Percentiles rank a stretch among this genome's conserved stretches.
Evolutionary conservation across 2,888 invertebrate genomes (phyloP).

Genomic region (Brachypalpus laphriformis): DNA sequence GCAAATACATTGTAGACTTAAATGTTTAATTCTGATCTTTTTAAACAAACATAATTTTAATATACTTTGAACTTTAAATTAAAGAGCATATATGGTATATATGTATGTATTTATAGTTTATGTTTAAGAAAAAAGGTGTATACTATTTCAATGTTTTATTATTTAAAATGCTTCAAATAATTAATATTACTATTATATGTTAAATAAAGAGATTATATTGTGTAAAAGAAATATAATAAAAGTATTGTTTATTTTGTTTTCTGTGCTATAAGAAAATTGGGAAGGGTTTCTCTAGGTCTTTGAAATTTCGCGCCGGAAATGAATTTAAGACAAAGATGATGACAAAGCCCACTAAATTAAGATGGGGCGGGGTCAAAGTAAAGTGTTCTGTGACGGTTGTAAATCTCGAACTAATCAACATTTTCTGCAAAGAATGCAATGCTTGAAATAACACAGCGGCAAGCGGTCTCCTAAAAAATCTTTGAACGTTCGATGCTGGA

Average conservation of each 20-base stretch:
- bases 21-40: background rate
- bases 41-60: no score
- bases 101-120: background rate
- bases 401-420: no score
- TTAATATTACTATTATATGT: conserved; percentile 5
- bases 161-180: conserved; percentile 6
- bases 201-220: conserved; percentile 43
- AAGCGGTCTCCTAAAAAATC: no score
- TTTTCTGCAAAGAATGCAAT: no score
- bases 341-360: no score
- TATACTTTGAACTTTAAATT: background rate
- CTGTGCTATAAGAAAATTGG: background rate
- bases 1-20: no score
- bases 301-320: background rate
- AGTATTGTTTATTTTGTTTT: background rate
- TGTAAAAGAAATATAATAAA: conserved; percentile 3
- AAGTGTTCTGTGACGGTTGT: no score
- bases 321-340: background rate
- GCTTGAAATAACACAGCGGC: no score
- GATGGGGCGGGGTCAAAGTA: no score
- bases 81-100: no score
- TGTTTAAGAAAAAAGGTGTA: conserved; percentile 32
- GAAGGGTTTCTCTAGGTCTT: background rate
- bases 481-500: no score
- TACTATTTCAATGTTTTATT: conserved; percentile 46